A percentile compares a stretch with the other conserved stretches of the same genome.
Evolutionary conservation across 2,797 vertebrate genomes (phyloP).

Genomic region (Fratercula arctica): DNA sequence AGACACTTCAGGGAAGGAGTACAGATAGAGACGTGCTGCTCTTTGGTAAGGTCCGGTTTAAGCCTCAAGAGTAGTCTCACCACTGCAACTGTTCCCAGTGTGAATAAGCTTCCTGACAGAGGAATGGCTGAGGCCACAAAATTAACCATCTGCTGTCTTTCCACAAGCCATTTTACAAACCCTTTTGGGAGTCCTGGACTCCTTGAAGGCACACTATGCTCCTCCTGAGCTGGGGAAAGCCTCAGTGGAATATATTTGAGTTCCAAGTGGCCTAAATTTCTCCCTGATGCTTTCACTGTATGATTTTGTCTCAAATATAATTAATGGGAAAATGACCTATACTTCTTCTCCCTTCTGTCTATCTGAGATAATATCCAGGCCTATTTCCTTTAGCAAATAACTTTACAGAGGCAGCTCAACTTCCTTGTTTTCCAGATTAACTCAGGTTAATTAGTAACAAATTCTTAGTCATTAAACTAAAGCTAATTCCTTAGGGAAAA

Average conservation of each 20-base stretch:
- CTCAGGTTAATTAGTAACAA: constrained; percentile 69
- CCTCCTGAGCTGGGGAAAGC: background rate
- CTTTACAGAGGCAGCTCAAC: constrained; percentile 26
- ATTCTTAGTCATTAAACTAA: constrained; percentile 30
- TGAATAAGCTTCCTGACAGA: background rate
- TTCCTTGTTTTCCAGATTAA: constrained; percentile 55
- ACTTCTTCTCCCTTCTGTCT: background rate
- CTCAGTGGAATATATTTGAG: background rate
- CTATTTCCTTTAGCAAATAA: constrained; percentile 58
- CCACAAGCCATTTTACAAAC: background rate
- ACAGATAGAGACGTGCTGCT: background rate
- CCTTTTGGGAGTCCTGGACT: background rate
- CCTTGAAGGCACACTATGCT: background rate
- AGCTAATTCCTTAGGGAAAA: constrained; percentile 6
- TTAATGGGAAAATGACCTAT: background rate
- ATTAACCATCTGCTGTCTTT: background rate
- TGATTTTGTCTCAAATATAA: background rate
- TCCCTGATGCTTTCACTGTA: background rate
- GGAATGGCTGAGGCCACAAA: background rate
- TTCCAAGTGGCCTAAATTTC: background rate
- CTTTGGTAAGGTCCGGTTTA: background rate
- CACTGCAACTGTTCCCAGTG: background rate
- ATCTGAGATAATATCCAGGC: constrained; percentile 14
- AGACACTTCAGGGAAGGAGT: background rate
- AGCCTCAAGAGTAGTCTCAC: background rate